Percentiles rank a stretch among this genome's conserved stretches.
These are phyloP conservation scores for Cuculus canorus DNA, from an alignment of 2,797 vertebrate genomes.

Conservation along the genomic window DNA sequence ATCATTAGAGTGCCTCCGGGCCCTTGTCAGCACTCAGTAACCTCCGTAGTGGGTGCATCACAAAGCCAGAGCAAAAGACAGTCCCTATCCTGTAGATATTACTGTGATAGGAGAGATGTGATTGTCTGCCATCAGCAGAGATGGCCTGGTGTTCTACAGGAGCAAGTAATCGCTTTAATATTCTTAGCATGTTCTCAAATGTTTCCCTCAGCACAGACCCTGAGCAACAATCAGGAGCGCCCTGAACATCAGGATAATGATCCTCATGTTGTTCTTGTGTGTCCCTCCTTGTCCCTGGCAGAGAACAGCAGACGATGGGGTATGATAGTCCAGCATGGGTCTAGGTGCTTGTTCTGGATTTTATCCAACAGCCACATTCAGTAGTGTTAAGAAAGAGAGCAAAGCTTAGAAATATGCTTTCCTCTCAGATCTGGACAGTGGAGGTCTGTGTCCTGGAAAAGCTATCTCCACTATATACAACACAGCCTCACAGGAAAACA, in stretches of 20 bases:
- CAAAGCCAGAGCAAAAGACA: not conserved
- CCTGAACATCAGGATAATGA: not conserved
- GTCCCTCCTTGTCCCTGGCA: not conserved
- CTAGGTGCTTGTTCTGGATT: not conserved
- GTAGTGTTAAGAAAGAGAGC: not conserved
- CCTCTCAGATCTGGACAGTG: not conserved
- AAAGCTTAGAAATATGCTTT: not conserved
- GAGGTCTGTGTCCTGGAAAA: not conserved
- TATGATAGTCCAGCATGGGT: not conserved
- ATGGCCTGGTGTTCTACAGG: not conserved
- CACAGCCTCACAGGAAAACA: not conserved
- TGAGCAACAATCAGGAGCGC: not conserved
- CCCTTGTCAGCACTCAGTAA: not conserved
- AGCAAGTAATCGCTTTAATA: not conserved
- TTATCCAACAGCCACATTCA: not conserved
- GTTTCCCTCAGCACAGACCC: not conserved
- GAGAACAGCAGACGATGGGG: not conserved
- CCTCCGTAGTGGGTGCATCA: not conserved
- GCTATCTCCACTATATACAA: not conserved
- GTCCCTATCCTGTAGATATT: not conserved
- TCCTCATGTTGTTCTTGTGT: not conserved
- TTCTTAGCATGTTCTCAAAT: accelerated
- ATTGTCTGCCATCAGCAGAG: not conserved
- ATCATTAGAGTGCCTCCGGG: not conserved
- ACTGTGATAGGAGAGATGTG: not conserved